Conservation (phyloP, 2,113 vertebrate genomes). For the Talpa occidentalis region DNA sequence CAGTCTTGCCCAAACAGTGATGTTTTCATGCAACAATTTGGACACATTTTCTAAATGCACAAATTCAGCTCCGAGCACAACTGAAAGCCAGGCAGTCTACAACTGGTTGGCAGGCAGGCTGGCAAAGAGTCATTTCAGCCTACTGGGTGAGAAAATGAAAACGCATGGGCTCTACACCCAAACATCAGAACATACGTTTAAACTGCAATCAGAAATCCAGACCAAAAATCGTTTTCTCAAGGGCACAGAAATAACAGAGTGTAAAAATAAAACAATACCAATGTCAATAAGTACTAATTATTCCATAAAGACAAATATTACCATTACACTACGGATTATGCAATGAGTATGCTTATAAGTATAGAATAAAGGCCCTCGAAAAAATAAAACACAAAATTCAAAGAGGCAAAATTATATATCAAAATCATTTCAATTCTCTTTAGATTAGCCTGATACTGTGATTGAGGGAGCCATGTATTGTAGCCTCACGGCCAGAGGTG, state of each 20-base stretch:
- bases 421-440: constrained; percentile 65
- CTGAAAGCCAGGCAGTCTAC: constrained; percentile 52
- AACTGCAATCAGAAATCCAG: constrained; percentile 54
- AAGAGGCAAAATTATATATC: constrained; percentile 54
- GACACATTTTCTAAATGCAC: constrained; percentile 47
- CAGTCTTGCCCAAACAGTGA: not conserved
- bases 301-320: constrained; percentile 70
- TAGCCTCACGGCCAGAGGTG: constrained; percentile 5
- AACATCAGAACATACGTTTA: constrained; percentile 42
- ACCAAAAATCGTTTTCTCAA: constrained; percentile 61
- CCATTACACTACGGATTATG: constrained; percentile 27
- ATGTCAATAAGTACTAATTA: constrained; percentile 62
- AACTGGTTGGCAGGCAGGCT: constrained; percentile 30
- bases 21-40: constrained; percentile 35
- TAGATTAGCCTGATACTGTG: constrained; percentile 21
- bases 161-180: constrained; percentile 29
- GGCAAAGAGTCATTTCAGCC: constrained; percentile 57
- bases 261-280: constrained; percentile 58
- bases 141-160: constrained; percentile 58
- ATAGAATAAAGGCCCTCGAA: constrained; percentile 31
- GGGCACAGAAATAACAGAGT: constrained; percentile 55
- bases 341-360: constrained; percentile 30
- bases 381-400: constrained; percentile 42
- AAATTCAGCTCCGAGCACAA: constrained; percentile 49
- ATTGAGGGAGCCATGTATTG: not conserved